A percentile compares a stretch with the other conserved stretches of the same genome.
Conservation (phyloP, 2,888 invertebrate genomes). For the Himalopsyche anomala region DNA sequence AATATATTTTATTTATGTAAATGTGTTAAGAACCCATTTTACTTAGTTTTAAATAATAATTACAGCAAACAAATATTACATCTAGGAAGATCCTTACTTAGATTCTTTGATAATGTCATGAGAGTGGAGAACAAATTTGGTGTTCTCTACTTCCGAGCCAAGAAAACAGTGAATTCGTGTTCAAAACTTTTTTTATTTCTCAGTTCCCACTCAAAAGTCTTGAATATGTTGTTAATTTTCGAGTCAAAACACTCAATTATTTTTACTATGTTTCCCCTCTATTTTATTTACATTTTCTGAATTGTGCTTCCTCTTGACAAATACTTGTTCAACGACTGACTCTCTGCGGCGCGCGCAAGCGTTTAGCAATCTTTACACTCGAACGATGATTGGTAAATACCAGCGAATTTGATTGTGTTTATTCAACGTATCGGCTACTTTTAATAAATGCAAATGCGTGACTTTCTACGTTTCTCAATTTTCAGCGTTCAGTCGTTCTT, state of each 20-base stretch:
- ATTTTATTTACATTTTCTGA: constrained; percentile 18
- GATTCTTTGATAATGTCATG: no score
- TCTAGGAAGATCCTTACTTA: no score
- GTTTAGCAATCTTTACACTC: constrained; percentile 62
- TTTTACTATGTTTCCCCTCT: background rate
- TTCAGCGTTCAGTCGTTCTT: no score
- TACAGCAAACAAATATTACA: no score
- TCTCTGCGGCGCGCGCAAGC: constrained; percentile 57
- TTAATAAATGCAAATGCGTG: constrained; percentile 18
- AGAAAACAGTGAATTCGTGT: no score
- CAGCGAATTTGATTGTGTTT: constrained; percentile 62
- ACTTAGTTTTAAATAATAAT: no score
- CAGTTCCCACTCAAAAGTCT: background rate
- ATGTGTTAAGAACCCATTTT: no score
- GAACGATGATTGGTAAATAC: constrained; percentile 60
- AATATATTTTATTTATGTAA: no score
- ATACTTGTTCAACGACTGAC: constrained; percentile 14
- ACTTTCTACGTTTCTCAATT: constrained; percentile 4
- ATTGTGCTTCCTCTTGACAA: background rate
- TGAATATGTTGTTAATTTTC: background rate
- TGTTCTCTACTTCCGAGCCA: no score
- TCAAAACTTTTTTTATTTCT: background rate
- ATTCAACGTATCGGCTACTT: constrained; percentile 55
- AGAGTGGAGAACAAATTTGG: no score
- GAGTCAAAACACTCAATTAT: constrained; percentile 2